Base-by-base conservation (phyloP, 2,888 invertebrate species). In the Sarcophaga carnaria region DNA sequence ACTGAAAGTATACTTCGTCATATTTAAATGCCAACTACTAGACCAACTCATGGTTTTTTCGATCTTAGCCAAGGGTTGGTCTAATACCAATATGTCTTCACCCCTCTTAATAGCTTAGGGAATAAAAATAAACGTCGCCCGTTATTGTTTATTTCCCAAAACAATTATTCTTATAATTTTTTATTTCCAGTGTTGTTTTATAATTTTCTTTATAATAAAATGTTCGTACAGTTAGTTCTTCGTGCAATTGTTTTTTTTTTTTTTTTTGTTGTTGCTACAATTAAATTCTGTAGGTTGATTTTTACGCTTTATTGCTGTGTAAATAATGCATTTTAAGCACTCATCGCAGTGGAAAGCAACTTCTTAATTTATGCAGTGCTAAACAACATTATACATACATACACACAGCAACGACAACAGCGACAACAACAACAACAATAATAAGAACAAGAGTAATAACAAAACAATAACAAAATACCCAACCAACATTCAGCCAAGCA, bases 291-390 rank as follows among this genome's bases (percentile, higher is more conserved):
- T 84, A 87, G 87, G 87, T 87, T 87, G 87, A 87, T 87, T 87
- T 87, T 87, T 87, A 87, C 86, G 88, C 88, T 83, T 83, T 88
- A 84, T 86, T 86, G 88, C 80, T 88, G 86, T 88, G 88, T 87
- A 88, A 88, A 88, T 87, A 87, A 87, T 88, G 88, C 88, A 88
- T 88, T 88, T 88, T 88, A 84, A 88, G 88, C 88, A 88, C 88
- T 83, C 84, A 87, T 84, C 88, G 88, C 88, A 85, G 88, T 87
- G 85, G 87, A 86, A 87, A 83, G 88, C 88, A 84, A 87, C 87
- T 87, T 88, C 88, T 88, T 88, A 88, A 88, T 88, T 88, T 88
- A 88, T 88, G 88, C 88, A 88, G 88, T 88, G 88, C 88, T 88
- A 88, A 88, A 88, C 86, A 88, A 86, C 84, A 84, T 84, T 84